Base-by-base conservation (phyloP, 2,888 invertebrate genomes). In the Sturmia bella region DNA sequence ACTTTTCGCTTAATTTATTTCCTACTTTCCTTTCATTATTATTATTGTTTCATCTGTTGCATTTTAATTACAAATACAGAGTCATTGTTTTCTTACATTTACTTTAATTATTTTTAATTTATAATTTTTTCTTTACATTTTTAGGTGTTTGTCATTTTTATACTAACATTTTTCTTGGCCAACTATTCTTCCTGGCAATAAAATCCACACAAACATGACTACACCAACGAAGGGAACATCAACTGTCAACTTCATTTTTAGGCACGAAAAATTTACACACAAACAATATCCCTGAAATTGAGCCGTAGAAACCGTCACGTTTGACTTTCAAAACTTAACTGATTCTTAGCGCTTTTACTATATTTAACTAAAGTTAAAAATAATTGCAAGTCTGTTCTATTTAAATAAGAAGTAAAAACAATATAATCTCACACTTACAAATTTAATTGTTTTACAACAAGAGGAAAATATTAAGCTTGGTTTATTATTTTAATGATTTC, bases 81-180 rank as follows among this genome's bases (percentile, higher is more conserved):
- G n/a, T n/a, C n/a, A n/a, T n/a, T n/a, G n/a, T n/a, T n/a, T n/a
- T n/a, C n/a, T n/a, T 39, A 3, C 12, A 15, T 6, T 17, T 45
- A 15, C 15, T n/a, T 7, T 45, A 5, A 2, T 45, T 7, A n/a
- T 6, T 6, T 9, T 3, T n/a, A 15, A 39, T 39, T 12, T 12
- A 39, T 45, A 50, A 0, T 17, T 24, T 45, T 37, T 39, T 66
- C 6, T 37, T 27, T 45, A 2, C n/a, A n/a, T n/a, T 9, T 3
- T 32, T 7, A 32, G 9, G 32, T 32, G 32, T 9, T 32, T 27
- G 27, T 27, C 27, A 27, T 43, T 24, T 5, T 17, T 7, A 64
- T 59, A 76, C 75, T 68, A 68, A 76, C 75, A 32, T 68, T 61
- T 59, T 21, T 68, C 15, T 59, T 68, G 52, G 3, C 17, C 43